Percentiles rank a stretch among this genome's conserved stretches.
These are phyloP conservation scores for Zeugodacus cucurbitae DNA, from an alignment of 1,140 invertebrate genomes.

Conservation along the genomic window DNA sequence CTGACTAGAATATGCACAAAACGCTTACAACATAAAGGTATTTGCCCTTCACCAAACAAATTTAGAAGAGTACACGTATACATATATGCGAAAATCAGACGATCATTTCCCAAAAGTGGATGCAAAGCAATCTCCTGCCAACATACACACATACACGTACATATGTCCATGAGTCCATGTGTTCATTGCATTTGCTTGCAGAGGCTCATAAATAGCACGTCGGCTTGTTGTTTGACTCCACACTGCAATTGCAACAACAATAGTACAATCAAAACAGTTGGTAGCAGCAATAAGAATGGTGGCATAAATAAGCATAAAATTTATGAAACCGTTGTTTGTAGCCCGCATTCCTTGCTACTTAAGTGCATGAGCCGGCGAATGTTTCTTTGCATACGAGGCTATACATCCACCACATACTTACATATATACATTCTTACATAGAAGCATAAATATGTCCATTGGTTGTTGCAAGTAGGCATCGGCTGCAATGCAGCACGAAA, in stretches of 20 bases:
- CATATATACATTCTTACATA: not conserved
- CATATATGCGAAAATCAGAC: not conserved
- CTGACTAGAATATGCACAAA: conserved; percentile 57
- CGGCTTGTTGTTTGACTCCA: not conserved
- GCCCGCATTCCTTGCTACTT: conserved; percentile 14
- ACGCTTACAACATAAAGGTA: conserved; percentile 32
- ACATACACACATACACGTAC: not conserved
- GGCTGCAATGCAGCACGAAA: conserved; percentile 1
- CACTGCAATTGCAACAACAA: not conserved
- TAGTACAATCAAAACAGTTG: conserved; percentile 1
- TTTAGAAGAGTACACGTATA: not conserved
- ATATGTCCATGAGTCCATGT: not conserved
- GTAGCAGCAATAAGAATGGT: conserved; percentile 21
- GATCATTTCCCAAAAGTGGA: conserved; percentile 4
- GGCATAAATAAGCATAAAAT: conserved; percentile 38
- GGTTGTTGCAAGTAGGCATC: not conserved
- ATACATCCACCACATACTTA: not conserved
- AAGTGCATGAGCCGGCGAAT: not conserved
- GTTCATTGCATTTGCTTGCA: not conserved
- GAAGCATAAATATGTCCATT: not conserved
- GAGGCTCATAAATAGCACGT: not conserved
- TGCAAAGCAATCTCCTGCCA: not conserved
- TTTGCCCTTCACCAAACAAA: conserved; percentile 14
- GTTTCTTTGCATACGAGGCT: not conserved
- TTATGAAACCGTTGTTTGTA: conserved; percentile 8